These are phyloP conservation scores for Halisarca cf. caerulea DNA, from an alignment of 37 sponge, comb jelly and placozoan genomes.

Conservation along the genomic window DNA sequence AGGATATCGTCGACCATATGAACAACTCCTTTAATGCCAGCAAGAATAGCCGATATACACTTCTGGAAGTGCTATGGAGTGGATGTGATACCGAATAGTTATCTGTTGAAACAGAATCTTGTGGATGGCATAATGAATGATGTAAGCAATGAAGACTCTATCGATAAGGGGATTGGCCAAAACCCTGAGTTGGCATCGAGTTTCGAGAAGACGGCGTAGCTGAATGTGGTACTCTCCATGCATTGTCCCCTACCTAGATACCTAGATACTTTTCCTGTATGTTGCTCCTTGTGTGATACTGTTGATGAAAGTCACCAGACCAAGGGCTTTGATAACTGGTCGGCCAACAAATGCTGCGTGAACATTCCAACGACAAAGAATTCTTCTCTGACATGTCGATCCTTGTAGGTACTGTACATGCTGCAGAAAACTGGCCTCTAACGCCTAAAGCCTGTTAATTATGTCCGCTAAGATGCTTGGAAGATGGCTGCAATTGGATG, in stretches of 20 bases:
- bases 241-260: conserved; percentile 43
- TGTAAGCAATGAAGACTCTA: conserved; percentile 40
- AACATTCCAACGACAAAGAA: background rate
- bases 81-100: conserved; percentile 61
- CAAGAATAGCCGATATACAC: conserved; percentile 26
- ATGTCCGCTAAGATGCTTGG: background rate
- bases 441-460: background rate
- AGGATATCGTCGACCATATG: conserved; percentile 45
- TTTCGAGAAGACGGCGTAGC: no score
- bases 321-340: conserved; percentile 34
- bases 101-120: conserved; percentile 43
- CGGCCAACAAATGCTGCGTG: background rate
- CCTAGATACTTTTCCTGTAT: conserved; percentile 3
- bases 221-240: conserved; percentile 37
- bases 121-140: no score
- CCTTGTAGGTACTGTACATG: background rate
- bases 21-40: conserved; percentile 40
- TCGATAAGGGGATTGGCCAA: conserved; percentile 48
- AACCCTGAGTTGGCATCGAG: conserved; percentile 59
- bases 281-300: background rate
- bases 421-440: background rate
- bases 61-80: conserved; percentile 57
- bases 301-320: conserved; percentile 2
- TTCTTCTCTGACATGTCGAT: background rate
- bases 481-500: background rate